Percentiles rank a stretch among this genome's conserved stretches.
These are phyloP conservation scores for Pyrrhura leucotis DNA, from an alignment of 2,797 vertebrate genomes.

Conservation along the genomic window DNA sequence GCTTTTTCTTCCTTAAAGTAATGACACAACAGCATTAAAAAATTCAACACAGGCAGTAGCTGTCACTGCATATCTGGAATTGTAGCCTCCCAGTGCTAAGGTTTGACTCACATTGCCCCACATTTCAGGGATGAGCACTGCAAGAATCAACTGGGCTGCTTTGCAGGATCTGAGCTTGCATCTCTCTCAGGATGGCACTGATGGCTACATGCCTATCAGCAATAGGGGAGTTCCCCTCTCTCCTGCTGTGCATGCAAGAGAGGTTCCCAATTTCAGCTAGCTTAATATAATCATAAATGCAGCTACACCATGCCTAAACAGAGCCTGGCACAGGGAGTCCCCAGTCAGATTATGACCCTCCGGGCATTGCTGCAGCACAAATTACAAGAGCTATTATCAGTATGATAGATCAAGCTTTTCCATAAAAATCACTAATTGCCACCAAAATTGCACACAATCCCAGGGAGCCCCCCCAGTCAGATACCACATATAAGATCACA, in stretches of 20 bases:
- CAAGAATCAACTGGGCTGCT: not conserved
- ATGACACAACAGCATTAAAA: not conserved
- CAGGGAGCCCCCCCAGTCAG: not conserved
- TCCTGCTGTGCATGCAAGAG: not conserved
- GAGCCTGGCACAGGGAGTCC: not conserved
- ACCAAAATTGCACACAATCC: not conserved
- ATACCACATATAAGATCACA: not conserved
- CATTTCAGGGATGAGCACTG: too few relatives aligned
- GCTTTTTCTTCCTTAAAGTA: not conserved
- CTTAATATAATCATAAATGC: not conserved
- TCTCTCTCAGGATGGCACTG: not conserved
- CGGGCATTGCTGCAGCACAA: not conserved
- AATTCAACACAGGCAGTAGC: not conserved
- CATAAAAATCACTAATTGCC: not conserved
- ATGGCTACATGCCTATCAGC: rapidly evolving
- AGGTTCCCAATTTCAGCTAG: not conserved
- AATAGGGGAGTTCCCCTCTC: not conserved
- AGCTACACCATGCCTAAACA: not conserved
- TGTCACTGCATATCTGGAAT: not conserved
- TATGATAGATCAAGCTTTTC: not conserved
- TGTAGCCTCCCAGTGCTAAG: rapidly evolving
- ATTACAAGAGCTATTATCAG: not conserved
- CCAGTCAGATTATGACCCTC: not conserved
- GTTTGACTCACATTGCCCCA: rapidly evolving
- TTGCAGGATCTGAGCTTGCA: not conserved